Evolutionary conservation across 2,888 invertebrate species (phyloP), one percentile per base, ranked within the genome.

Genomic region (Tineola bisselliella): DNA sequence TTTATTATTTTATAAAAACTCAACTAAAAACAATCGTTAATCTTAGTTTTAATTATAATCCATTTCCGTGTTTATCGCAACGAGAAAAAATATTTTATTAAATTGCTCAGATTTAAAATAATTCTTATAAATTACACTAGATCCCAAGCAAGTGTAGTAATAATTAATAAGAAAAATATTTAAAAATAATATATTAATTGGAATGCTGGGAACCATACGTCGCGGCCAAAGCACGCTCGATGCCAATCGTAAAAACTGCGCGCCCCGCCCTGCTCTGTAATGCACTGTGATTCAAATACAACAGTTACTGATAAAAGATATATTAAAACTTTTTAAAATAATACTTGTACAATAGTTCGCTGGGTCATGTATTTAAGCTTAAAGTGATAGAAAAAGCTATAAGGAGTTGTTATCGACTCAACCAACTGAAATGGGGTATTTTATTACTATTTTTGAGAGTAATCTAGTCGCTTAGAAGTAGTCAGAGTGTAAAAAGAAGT

Each of bases 201-300:
- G 44, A 60, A 60, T 60, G 60, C 48, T 44, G 60, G 44, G 48
- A 60, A 48, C 64, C 63, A 66, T 52, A 18, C n/a, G n/a, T n/a
- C 62, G 62, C 25, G 62, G 62, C 64, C 66, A 65, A 65, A 66
- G 69, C 74, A 73, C 73, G 77, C 70, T 74, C 70, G 80, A 81
- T 81, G 73, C 70, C 72, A 76, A 81, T 81, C 81, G 76, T 75
- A 75, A 74, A 73, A 73, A 66, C 66, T 62, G 66, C 68, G 66
- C 66, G 72, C 72, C 70, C 71, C 75, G 75, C 73, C 73, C 63
- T 64, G 62, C n/a, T n/a, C n/a, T 62, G 62, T 43, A 60, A 13
- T 25, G 15, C 56, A 56, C 12, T 12, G 44, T 31, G 44, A 6
- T 33, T 12, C 19, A 58, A 58, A 30, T n/a, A 30, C 25, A 11